Evolutionary conservation across 2,113 vertebrate species (phyloP), one percentile per base, ranked within the genome.

Genomic region (Sinocyclocheilus grahami): DNA sequence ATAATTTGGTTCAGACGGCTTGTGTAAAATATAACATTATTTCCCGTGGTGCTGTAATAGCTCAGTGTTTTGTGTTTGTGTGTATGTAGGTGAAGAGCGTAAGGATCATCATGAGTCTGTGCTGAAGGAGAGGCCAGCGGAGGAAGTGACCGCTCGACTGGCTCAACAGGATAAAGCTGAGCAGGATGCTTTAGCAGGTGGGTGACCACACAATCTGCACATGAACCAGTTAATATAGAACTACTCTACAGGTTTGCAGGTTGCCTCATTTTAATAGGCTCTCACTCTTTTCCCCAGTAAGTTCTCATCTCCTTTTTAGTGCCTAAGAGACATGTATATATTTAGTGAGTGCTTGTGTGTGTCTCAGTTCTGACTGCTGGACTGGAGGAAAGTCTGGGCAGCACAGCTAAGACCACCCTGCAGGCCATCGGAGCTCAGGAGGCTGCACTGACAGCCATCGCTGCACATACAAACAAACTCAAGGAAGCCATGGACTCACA

Each of bases 401-500:
- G 86, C 16, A 94, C 97, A 3, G 95, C 97, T 11, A 93, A 95
- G 83, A 62, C 95, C 8, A 96, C 97, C 0, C 92, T 97, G n/a
- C 95, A 96, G 89, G 96, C 97, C 0, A 94, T 99, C 0, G 95
- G 95, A 33, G 96, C 97, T 0, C 97, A 99, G 92, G 97, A 98
- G 30, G 94, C 95, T 9, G 98, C 98, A 0, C 94, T 97, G 58
- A 95, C 96, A 30, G 96, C 98, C 0, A 96, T 99, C 53, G 92
- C 86, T 0, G 92, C 91, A 33, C 98, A 99, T 85, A 94, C 96
- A 0, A 92, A 89, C 13, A 96, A 94, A 33, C 90, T 99, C 89
- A 96, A 95, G 91, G 96, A 97, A 58, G 97, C 97, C 2, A 99
- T 99, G 98, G 98, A 96, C 62, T 90, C 95, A 11, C 96, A 98